A percentile compares a stretch with the other conserved stretches of the same genome.
Evolutionary conservation across 1,140 invertebrate species (phyloP).

Genomic region (Eumaeus atala): DNA sequence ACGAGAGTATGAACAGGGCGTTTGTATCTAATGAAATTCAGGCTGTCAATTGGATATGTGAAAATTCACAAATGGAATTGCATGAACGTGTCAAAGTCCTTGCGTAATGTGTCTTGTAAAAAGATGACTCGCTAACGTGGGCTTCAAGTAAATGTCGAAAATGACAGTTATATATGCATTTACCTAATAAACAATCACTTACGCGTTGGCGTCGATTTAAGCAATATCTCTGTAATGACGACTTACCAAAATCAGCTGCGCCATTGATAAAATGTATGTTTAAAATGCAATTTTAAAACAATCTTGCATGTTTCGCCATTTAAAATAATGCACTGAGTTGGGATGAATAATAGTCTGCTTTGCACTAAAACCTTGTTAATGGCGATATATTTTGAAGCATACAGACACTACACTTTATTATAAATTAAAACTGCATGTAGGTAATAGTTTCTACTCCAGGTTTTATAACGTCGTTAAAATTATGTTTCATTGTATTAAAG

Average conservation of each 20-base stretch:
- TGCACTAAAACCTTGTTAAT: no score
- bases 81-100: constrained; percentile 42
- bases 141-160: constrained; percentile 53
- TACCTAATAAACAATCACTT: constrained; percentile 40
- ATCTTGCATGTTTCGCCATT: constrained; percentile 14
- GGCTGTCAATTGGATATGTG: constrained; percentile 39
- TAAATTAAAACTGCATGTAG: no score
- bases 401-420: no score
- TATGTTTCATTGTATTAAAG: no score
- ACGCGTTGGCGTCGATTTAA: constrained; percentile 38
- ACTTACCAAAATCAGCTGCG: constrained; percentile 13
- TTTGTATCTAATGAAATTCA: background rate
- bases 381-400: no score
- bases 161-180: constrained; percentile 55
- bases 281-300: constrained; percentile 29
- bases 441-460: no score
- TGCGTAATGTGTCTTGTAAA: constrained; percentile 47
- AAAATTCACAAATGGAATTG: constrained; percentile 9
- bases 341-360: no score
- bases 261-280: constrained; percentile 15
- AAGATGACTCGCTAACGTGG: constrained; percentile 52
- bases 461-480: no score
- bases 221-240: constrained; percentile 25
- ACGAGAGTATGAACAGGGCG: background rate
- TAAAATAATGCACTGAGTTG: constrained; percentile 10